A percentile compares a stretch with the other conserved stretches of the same genome.
These are phyloP conservation scores for Cacatua alba DNA, from an alignment of 2,113 vertebrate genomes.

Conservation along the genomic window DNA sequence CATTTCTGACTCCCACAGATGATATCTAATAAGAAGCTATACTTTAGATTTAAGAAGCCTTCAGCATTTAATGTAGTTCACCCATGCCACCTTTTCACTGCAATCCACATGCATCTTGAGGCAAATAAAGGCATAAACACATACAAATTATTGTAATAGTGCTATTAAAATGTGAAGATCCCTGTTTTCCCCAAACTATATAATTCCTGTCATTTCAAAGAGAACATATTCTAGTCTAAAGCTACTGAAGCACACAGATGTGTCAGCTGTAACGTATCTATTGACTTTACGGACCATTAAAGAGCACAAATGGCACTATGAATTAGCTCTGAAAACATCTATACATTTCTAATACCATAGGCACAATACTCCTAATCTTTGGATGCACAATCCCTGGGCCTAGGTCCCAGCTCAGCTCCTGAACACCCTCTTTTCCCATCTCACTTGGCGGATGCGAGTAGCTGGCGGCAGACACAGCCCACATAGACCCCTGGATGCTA, in stretches of 20 bases:
- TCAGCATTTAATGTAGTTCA: background rate
- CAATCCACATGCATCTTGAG: background rate
- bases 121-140: background rate
- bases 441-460: background rate
- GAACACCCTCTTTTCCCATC: background rate
- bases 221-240: slow-evolving; percentile 26
- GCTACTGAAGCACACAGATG: slow-evolving; percentile 40
- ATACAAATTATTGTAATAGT: background rate
- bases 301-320: slow-evolving; percentile 11
- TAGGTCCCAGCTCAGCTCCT: background rate
- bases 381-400: background rate
- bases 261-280: background rate
- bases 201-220: background rate
- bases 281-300: slow-evolving; percentile 16
- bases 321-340: background rate
- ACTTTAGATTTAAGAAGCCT: background rate
- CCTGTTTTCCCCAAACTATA: background rate
- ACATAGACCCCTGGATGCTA: background rate
- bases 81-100: background rate
- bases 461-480: background rate
- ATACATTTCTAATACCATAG: background rate
- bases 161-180: background rate
- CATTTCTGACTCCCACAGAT: background rate
- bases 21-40: background rate
- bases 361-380: background rate